Base-by-base conservation (phyloP, 2,888 invertebrate species). In the Chaetogeoica ovagalla region DNA sequence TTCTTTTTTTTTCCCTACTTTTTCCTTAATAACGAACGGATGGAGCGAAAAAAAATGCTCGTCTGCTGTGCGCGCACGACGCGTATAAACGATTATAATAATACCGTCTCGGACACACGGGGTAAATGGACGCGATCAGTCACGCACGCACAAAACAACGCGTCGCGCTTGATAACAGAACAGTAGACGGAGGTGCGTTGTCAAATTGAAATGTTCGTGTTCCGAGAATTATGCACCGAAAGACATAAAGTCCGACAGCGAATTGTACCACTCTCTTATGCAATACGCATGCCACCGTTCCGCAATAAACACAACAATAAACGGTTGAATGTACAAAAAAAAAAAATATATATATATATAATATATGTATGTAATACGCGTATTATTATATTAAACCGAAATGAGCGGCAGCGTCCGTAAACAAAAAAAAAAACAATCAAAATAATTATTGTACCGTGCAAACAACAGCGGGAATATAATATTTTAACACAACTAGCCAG, bases 141-240 rank as follows among this genome's bases (percentile, higher is more conserved):
- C 79, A 79, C 79, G 71, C 79, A 79, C 79, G 62, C 71, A 79
- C 79, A 79, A 77, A 79, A 71, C 79, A 79, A 79, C 71, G 79
- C 79, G 79, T 71, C 71, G 23, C 9, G 43, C 57, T 55, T 79
- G 79, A 79, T 79, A 79, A 79, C 68, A 76, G 59, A 48, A 4
- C 30, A 70, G 48, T n/a, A n/a, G 15, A 39, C 57, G 39, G 60
- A 72, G 71, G 9, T 60, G 59, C 57, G 59, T 71, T 71, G 59
- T 71, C 39, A 21, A 21, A 71, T 48, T 55, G 55, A 39, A 6
- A 68, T 68, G 55, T 69, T 68, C 48, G 70, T 7, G 11, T 30
- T 30, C 11, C 17, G 52, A 30, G 52, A 69, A 57, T 39, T 21
- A 13, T 39, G 21, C 57, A 59, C 21, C 57, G 21, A n/a, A n/a